phyloP scores from a whole-genome alignment of 2,797 vertebrate genomes.

The Otus scops region DNA sequence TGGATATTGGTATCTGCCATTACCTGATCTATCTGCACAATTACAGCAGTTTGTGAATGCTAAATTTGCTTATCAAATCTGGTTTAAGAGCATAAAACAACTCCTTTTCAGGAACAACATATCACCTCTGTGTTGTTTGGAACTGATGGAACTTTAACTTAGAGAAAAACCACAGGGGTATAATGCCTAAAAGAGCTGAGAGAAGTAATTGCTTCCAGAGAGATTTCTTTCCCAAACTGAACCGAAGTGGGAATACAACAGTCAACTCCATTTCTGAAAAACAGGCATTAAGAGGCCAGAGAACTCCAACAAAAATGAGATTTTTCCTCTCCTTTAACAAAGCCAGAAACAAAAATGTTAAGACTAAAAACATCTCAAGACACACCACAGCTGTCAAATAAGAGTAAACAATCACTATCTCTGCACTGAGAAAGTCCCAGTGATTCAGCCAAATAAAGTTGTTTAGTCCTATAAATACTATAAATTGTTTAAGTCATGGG shows the following conservation, averaged over 20 bases:
- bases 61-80: conserved; percentile 23
- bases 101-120: not conserved
- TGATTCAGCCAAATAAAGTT: not conserved
- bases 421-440: not conserved
- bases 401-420: not conserved
- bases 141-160: conserved; percentile 32
- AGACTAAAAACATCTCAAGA: not conserved
- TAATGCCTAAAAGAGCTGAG: not conserved
- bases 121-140: not conserved
- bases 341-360: not conserved
- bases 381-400: not conserved
- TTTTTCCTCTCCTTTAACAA: not conserved
- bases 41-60: conserved; percentile 6
- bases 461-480: not conserved
- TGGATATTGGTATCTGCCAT: conserved; percentile 40
- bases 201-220: conserved; percentile 55
- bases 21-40: conserved; percentile 42
- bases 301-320: conserved; percentile 8
- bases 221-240: not conserved
- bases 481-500: not conserved
- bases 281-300: not conserved
- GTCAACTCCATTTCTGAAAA: conserved; percentile 4
- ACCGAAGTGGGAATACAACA: not conserved
- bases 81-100: conserved; percentile 23
- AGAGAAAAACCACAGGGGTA: conserved; percentile 7